phyloP scores from a whole-genome alignment of 2,888 invertebrate genomes.

The Drosophila gaucha region DNA sequence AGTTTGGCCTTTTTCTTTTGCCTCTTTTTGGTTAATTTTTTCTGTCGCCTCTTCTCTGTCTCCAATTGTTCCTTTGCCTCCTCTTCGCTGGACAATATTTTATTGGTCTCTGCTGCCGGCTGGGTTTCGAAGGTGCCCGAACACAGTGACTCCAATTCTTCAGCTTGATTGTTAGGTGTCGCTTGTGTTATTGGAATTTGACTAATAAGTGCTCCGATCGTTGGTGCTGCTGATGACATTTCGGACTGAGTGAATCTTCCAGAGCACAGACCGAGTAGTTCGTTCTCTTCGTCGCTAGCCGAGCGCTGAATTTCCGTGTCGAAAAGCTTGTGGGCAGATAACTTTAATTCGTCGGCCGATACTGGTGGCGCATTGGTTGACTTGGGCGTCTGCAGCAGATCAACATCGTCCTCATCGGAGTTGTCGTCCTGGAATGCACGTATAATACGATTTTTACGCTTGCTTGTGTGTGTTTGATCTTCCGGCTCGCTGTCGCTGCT shows the following conservation, averaged over 20 bases:
- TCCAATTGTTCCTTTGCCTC: conserved; percentile 42
- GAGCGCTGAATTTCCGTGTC: conserved; percentile 64
- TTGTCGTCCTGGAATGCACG: conserved; percentile 78
- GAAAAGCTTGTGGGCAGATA: conserved; percentile 64
- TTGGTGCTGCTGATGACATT: conserved; percentile 43
- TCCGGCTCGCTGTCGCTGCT: conserved; percentile 71
- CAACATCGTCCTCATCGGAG: conserved; percentile 80
- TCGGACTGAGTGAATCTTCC: conserved; percentile 86
- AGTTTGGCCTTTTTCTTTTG: conserved; percentile 82
- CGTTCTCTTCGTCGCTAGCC: conserved; percentile 83
- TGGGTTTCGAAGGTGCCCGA: conserved; percentile 86
- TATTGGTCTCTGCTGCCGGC: conserved; percentile 67
- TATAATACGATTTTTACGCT: conserved; percentile 85
- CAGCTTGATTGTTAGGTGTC: conserved; percentile 67
- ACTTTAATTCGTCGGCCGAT: conserved; percentile 51
- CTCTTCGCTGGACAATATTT: conserved; percentile 86
- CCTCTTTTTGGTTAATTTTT: conserved; percentile 80
- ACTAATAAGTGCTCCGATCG: conserved; percentile 66
- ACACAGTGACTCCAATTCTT: conserved; percentile 86
- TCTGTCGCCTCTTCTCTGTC: conserved; percentile 66
- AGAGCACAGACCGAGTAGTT: conserved; percentile 86
- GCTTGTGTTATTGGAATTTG: conserved; percentile 82
- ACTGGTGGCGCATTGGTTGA: conserved; percentile 31
- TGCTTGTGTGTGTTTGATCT: conserved; percentile 68
- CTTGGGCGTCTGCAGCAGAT: conserved; percentile 72